These are phyloP conservation scores for Troides helena DNA, from an alignment of 2,888 invertebrate genomes.

Conservation along the genomic window DNA sequence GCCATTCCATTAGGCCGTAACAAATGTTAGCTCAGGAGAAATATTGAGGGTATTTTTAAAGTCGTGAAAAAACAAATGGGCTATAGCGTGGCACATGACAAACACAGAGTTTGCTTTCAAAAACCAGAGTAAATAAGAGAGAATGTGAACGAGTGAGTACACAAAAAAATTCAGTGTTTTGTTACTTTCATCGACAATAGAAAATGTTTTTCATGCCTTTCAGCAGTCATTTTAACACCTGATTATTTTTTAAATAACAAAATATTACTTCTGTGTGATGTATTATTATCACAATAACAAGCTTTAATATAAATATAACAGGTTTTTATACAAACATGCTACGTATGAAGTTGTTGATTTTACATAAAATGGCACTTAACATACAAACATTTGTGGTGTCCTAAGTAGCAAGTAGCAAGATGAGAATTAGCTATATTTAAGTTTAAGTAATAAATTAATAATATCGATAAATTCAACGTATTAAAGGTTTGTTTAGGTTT, in stretches of 20 bases:
- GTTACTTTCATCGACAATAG: background rate
- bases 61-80: conserved; percentile 9
- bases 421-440: too few species aligned
- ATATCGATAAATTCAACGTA: too few species aligned
- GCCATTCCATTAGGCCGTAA: conserved; percentile 13
- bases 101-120: conserved; percentile 19
- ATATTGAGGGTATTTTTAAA: conserved; percentile 14
- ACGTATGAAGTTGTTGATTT: too few species aligned
- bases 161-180: background rate
- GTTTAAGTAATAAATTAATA: too few species aligned
- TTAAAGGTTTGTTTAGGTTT: too few species aligned
- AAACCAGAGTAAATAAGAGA: conserved; percentile 1
- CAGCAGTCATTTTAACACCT: background rate
- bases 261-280: too few species aligned
- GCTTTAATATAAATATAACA: too few species aligned
- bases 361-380: too few species aligned
- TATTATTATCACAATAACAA: too few species aligned
- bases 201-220: background rate
- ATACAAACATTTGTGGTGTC: too few species aligned
- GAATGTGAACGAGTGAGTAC: background rate
- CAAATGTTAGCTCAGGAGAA: conserved; percentile 14
- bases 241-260: background rate
- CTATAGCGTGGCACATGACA: background rate
- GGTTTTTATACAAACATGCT: too few species aligned
- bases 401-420: too few species aligned